These are phyloP conservation scores for Akabosia matsudoensis DNA, from an alignment of 1,140 invertebrate genomes.

Conservation along the genomic window DNA sequence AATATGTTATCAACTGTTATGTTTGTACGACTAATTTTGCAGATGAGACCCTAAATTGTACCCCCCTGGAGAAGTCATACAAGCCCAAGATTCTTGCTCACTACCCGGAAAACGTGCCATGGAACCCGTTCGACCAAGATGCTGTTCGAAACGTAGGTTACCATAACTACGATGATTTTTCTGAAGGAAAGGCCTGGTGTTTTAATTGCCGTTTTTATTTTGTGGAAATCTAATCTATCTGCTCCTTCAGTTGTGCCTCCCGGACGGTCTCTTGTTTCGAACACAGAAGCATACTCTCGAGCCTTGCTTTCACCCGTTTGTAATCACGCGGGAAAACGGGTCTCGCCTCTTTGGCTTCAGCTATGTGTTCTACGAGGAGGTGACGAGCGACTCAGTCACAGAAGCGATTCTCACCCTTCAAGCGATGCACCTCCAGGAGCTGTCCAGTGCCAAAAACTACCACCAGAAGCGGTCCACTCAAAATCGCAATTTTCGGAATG, in stretches of 20 bases:
- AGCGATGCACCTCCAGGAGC: constrained; percentile 86
- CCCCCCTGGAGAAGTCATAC: constrained; percentile 88
- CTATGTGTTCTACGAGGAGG: constrained; percentile 92
- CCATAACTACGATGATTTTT: background rate
- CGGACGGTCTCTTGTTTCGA: constrained; percentile 85
- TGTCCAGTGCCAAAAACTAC: constrained; percentile 61
- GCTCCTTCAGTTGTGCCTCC: constrained; percentile 91
- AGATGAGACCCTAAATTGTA: constrained; percentile 59
- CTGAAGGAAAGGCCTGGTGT: no score
- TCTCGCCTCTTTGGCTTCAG: constrained; percentile 89
- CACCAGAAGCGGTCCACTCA: constrained; percentile 33
- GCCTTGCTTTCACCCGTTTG: constrained; percentile 91
- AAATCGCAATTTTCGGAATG: constrained; percentile 42
- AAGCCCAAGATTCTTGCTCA: constrained; percentile 90
- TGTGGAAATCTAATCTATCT: constrained; percentile 52
- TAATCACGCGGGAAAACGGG: constrained; percentile 95
- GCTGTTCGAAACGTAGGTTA: constrained; percentile 84
- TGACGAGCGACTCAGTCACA: constrained; percentile 84
- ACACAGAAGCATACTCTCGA: constrained; percentile 88
- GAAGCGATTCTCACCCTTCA: constrained; percentile 91
- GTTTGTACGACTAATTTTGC: no score
- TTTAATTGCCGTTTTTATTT: constrained; percentile 8
- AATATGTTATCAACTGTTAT: no score
- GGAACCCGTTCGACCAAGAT: constrained; percentile 90
- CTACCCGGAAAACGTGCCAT: constrained; percentile 85